Percentiles rank a stretch among this genome's conserved stretches.
Evolutionary conservation across 2,113 vertebrate genomes (phyloP).

Genomic region (Aptenodytes forsteri): DNA sequence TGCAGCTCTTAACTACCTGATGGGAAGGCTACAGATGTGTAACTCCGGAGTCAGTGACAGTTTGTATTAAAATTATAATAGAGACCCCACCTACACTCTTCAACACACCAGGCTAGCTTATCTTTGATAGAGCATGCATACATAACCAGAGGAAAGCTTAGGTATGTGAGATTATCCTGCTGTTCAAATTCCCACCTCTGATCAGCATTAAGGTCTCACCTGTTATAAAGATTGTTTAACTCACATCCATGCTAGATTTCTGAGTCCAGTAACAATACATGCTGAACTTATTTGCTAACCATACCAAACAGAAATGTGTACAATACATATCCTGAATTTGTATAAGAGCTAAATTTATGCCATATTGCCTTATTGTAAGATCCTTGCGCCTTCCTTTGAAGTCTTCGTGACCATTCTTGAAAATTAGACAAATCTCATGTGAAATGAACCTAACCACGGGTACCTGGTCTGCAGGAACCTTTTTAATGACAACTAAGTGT

Average conservation of each 20-base stretch:
- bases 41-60: not conserved
- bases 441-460: not conserved
- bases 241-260: not conserved
- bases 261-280: not conserved
- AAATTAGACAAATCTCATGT: not conserved
- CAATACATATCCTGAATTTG: not conserved
- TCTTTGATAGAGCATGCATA: not conserved
- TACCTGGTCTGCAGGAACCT: not conserved
- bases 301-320: not conserved
- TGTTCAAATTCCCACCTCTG: not conserved
- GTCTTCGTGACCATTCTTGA: not conserved
- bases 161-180: not conserved
- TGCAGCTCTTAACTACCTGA: not conserved
- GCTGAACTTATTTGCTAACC: not conserved
- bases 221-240: not conserved
- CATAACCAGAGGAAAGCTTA: not conserved
- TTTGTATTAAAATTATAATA: not conserved
- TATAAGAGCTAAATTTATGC: not conserved
- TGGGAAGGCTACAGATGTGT: not conserved
- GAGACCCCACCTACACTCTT: not conserved
- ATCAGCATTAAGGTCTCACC: not conserved
- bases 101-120: not conserved
- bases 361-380: rapidly evolving
- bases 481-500: not conserved
- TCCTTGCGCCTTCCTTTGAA: not conserved